Evolutionary conservation across 2,797 vertebrate genomes (phyloP).

Genomic region (Acomys russatus): DNA sequence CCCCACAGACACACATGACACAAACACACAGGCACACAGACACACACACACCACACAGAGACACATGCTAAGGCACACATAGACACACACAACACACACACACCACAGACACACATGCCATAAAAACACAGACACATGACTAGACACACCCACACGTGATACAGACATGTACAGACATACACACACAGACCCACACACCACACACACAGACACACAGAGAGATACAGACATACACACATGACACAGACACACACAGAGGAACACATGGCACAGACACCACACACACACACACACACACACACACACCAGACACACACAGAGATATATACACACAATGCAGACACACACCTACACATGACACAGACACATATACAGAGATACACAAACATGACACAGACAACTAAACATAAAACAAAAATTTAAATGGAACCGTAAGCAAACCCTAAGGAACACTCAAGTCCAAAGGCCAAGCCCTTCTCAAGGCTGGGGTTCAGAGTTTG

Average conservation of each 20-base stretch:
- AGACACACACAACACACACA: background rate
- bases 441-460: background rate
- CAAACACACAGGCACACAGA: background rate
- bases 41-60: background rate
- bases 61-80: background rate
- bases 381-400: background rate
- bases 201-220: no score
- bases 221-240: background rate
- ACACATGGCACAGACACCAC: no score
- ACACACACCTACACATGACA: no score
- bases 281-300: background rate
- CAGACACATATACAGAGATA: no score
- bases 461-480: background rate
- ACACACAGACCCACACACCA: background rate
- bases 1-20: background rate
- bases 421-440: background rate
- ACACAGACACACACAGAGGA: background rate
- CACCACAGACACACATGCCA: background rate
- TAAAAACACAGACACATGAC: background rate
- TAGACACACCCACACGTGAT: background rate
- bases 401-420: background rate
- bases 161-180: background rate
- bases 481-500: background rate
- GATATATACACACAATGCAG: no score
- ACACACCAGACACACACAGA: background rate